Evolutionary conservation across 2,888 invertebrate species (phyloP), one percentile per base, ranked within the genome.

Genomic region (Nemotelus nigrinus): DNA sequence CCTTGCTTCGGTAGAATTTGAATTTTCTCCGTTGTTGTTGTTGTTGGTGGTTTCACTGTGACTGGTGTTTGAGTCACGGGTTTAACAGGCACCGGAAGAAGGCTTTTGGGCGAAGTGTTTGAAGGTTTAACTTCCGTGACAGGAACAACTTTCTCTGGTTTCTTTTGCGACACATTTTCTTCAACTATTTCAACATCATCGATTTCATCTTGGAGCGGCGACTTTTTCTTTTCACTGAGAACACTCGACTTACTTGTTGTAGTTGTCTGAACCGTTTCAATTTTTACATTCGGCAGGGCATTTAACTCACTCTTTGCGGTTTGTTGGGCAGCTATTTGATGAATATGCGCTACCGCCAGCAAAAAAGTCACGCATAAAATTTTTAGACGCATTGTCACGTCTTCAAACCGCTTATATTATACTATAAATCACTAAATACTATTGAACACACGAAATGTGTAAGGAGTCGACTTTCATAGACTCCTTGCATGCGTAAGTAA

Each of bases 351-450:
- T 43, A 50, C 48, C 63, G 63, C 74, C 43, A 74, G 39, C 10
- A 60, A 7, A 4, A 74, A 4, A 50, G 74, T 63, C 63, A 74
- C 74, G 74, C 48, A 63, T 2, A 74, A 6, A 25, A 60, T 48
- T 60, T 74, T 74, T 1, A 74, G 48, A 47, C 74, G 60, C 74
- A 74, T 74, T 74, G 47, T 74, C 48, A 10, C 70, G 70, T 71
- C 41, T 48, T 70, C 55, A n/a, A n/a, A n/a, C n/a, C 60, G 3
- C 10, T 70, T 55, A 39, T n/a, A 55, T 45, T 70, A 41, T 64
- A 39, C 41, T 39, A 64, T 41, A 64, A 39, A 10, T n/a, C n/a
- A n/a, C n/a, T 64, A 2, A 1, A 64, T 41, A 64, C 64, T 64
- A 64, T 4, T 58, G 5, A 58, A 58, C n/a, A 58, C 50, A 25